Evolutionary conservation across 2,888 invertebrate genomes (phyloP).

Genomic region (Laothoe populi): DNA sequence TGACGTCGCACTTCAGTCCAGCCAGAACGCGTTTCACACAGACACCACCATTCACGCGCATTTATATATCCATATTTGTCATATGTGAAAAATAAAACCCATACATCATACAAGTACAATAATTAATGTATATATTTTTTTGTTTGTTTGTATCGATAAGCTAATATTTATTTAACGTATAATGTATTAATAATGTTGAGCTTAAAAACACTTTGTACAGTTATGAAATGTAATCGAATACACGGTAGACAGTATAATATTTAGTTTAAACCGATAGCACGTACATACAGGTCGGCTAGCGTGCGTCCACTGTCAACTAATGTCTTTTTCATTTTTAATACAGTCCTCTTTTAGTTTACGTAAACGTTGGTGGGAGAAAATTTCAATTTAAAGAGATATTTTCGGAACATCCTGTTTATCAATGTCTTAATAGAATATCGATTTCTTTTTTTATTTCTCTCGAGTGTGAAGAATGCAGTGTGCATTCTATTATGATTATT

Average conservation of each 20-base stretch:
- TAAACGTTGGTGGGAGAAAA: neutral
- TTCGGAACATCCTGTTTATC: neutral
- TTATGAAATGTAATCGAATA: constrained; percentile 75
- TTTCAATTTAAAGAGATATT: neutral
- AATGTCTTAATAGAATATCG: neutral
- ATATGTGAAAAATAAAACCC: constrained; percentile 37
- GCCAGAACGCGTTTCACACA: constrained; percentile 17
- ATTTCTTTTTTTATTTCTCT: too few relatives aligned
- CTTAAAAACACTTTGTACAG: constrained; percentile 83
- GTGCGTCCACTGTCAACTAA: constrained; percentile 46
- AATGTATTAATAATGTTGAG: constrained; percentile 67
- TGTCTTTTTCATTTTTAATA: constrained; percentile 52
- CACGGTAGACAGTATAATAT: constrained; percentile 55
- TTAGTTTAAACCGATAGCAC: constrained; percentile 70
- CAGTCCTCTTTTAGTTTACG: neutral
- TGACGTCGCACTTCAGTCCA: constrained; percentile 14
- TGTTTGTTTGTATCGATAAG: constrained; percentile 52
- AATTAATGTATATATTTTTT: constrained; percentile 32
- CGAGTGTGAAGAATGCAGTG: too few relatives aligned
- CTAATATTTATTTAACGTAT: constrained; percentile 62
- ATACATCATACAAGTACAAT: constrained; percentile 24
- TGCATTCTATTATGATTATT: too few relatives aligned
- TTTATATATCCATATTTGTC: constrained; percentile 55
- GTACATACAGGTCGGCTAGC: constrained; percentile 42
- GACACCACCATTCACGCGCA: constrained; percentile 12